Evolutionary conservation across 2,113 vertebrate genomes (phyloP).

Genomic region (Silurus meridionalis): DNA sequence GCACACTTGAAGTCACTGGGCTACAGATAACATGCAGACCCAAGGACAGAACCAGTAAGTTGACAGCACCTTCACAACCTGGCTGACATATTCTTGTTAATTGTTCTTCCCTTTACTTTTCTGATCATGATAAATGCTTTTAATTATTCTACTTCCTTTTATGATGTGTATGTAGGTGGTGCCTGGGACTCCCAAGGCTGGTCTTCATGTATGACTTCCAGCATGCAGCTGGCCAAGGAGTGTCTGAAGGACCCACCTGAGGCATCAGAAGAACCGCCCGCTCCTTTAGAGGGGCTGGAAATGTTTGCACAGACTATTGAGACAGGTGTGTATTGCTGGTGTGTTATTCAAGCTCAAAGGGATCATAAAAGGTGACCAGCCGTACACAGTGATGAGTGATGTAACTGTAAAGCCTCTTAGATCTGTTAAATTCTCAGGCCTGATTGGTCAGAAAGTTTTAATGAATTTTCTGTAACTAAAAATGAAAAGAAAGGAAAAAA

Average conservation of each 20-base stretch:
- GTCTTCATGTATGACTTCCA: conserved; percentile 89
- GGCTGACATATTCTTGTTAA: neutral
- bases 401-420: neutral
- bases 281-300: conserved; percentile 89
- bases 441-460: neutral
- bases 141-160: neutral
- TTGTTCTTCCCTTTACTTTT: neutral
- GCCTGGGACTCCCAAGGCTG: conserved; percentile 83
- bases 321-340: conserved; percentile 74
- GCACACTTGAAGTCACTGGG: conserved; percentile 83
- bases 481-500: neutral
- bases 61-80: neutral
- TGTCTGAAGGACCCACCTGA: conserved; percentile 87
- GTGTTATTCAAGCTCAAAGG: neutral
- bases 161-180: conserved; percentile 61
- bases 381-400: neutral
- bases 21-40: conserved; percentile 88
- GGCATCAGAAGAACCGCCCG: conserved; percentile 81
- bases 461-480: neutral
- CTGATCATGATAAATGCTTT: neutral
- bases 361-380: neutral
- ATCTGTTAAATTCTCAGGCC: neutral
- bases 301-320: conserved; percentile 94
- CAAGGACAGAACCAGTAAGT: conserved; percentile 82
- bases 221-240: conserved; percentile 91